A percentile compares a stretch with the other conserved stretches of the same genome.
Conservation (phyloP, 23 tunicate species). For the Trididemnum nubilum region DNA sequence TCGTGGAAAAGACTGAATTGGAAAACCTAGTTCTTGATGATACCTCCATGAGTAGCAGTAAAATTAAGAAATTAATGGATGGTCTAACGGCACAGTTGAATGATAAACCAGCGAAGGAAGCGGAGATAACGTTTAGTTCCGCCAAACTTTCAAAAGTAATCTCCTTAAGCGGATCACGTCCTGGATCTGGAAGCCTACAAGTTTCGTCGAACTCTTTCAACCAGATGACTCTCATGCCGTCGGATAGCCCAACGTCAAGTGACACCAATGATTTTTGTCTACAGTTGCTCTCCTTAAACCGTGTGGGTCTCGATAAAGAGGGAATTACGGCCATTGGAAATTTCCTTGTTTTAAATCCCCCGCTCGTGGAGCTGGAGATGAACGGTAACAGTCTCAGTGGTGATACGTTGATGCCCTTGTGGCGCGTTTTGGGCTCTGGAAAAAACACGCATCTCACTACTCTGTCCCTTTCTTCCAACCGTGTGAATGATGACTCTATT, state of each 20-base stretch:
- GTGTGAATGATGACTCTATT: constrained; percentile 8
- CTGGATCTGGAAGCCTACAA: background rate
- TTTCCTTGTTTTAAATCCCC: constrained; percentile 29
- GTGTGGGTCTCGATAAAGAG: constrained; percentile 6
- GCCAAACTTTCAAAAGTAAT: background rate
- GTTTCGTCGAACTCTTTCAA: background rate
- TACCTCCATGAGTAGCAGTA: constrained; percentile 1
- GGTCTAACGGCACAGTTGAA: constrained; percentile 12
- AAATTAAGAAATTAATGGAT: constrained; percentile 31
- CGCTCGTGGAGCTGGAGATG: constrained; percentile 14
- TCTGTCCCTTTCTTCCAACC: constrained; percentile 27
- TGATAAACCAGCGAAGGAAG: background rate
- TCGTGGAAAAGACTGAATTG: constrained; percentile 34
- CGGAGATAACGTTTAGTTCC: background rate
- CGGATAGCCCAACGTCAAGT: constrained; percentile 8
- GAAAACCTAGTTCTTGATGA: constrained; percentile 32
- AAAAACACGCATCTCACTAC: constrained; percentile 20
- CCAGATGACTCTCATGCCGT: constrained; percentile 1
- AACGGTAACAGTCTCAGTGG: constrained; percentile 30
- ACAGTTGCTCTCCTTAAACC: constrained; percentile 30
- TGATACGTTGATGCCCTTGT: constrained; percentile 20
- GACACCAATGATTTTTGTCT: background rate
- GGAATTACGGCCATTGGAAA: constrained; percentile 37
- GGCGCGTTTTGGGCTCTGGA: constrained; percentile 39
- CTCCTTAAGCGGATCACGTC: background rate